phyloP scores from a whole-genome alignment of 2,888 invertebrate species.

The Dorcus parallelipipedus region DNA sequence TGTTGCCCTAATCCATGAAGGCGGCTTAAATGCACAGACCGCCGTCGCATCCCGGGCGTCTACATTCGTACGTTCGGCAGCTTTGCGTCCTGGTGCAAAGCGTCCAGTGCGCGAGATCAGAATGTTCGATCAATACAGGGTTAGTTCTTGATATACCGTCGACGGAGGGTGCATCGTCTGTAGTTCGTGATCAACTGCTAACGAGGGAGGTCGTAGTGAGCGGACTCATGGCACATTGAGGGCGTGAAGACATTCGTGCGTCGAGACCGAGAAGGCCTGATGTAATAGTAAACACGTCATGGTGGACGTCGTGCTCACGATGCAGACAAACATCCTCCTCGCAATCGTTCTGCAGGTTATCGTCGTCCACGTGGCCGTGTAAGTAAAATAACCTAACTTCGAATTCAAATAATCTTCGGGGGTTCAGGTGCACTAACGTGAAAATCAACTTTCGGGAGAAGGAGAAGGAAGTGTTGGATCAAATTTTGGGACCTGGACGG shows the following conservation, averaged over 20 bases:
- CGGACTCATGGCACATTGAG: not conserved
- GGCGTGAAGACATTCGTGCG: slow-evolving; percentile 8
- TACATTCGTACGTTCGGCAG: slow-evolving; percentile 15
- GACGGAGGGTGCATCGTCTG: slow-evolving; percentile 5
- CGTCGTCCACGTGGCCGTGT: slow-evolving; percentile 52
- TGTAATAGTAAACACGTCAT: slow-evolving; percentile 8
- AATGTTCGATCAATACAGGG: slow-evolving; percentile 30
- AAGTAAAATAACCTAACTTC: slow-evolving; percentile 38
- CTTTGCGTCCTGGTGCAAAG: slow-evolving; percentile 22
- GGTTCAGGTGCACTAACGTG: slow-evolving; percentile 69
- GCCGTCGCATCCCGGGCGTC: slow-evolving; percentile 21
- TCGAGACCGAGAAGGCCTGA: slow-evolving; percentile 3
- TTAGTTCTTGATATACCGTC: slow-evolving; percentile 21
- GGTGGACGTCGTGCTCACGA: slow-evolving; percentile 14
- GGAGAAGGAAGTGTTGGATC: slow-evolving; percentile 91
- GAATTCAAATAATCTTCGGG: not conserved
- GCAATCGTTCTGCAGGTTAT: slow-evolving; percentile 47
- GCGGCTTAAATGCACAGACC: slow-evolving; percentile 1
- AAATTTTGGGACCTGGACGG: slow-evolving; percentile 84
- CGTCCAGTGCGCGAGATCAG: slow-evolving; percentile 27
- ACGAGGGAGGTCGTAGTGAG: not conserved
- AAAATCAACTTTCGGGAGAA: slow-evolving; percentile 91
- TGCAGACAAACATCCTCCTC: slow-evolving; percentile 40
- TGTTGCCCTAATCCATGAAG: not conserved
- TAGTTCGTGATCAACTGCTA: slow-evolving; percentile 6